Base-by-base conservation (phyloP, 2,888 invertebrate genomes). In the Latrodectus hesperus region DNA sequence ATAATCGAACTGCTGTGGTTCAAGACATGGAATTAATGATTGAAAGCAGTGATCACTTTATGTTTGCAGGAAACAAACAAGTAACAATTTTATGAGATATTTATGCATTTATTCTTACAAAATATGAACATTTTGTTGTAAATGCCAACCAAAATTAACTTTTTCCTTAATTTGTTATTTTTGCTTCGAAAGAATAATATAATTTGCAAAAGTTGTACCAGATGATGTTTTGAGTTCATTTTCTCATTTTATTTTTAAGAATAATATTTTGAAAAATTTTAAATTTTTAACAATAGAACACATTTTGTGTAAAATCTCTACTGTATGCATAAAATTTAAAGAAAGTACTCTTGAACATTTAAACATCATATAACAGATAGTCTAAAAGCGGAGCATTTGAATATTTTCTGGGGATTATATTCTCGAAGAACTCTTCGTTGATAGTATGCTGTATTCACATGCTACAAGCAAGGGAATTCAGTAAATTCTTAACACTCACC, bases 1-100 rank as follows among this genome's bases (percentile, higher is more conserved):
- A 94, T 91, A 97, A 97, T 91, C 94, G 95, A 90, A 95, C 96
- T 0, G 93, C 94, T 73, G 94, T 94, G 87, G 94, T 96, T 65
- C 94, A 96, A 85, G 95, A 96, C 89, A 93, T 97, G 60, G 95
- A 94, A 90, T 93, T 96, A 65, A 94, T 94, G 79, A 95, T 97
- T 93, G 96, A 97, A 90, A 85, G 83, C 55, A 88, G 88, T 26
- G 98, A 98, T 92, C 96, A 96, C 67, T 98, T 98, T 92, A 98
- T 98, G 96, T 98, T 97, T 93, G 95, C 98, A 88, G 98, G 98
- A 3, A 97, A 97, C 91, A 98, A 97, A 93, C 96, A 97, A 94
- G 95, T 96, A 91, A 70, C 52, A 64, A 65, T 14, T 78, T 17
- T 51, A 5, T 1, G 17, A 52, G 16, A 16, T 9, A 70, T 53